Evolutionary conservation across 2,797 vertebrate genomes (phyloP).

Genomic region (Philypnodon macrostomus): DNA sequence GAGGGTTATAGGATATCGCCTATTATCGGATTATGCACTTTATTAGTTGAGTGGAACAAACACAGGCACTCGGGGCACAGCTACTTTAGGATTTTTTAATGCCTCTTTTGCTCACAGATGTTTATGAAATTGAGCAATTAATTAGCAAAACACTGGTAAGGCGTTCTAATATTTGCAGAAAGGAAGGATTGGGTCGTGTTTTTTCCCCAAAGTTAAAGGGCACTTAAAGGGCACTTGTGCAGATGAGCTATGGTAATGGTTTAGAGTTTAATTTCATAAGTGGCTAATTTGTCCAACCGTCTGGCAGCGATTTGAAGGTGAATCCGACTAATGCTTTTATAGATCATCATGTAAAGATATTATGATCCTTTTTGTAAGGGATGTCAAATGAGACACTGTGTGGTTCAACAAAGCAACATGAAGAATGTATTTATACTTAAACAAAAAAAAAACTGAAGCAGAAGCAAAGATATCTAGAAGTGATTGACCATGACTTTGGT

Average conservation of each 20-base stretch:
- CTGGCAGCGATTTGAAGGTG: conserved; percentile 61
- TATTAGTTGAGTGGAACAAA: conserved; percentile 75
- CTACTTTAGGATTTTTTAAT: conserved; percentile 49
- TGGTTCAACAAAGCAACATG: neutral
- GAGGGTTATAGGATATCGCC: conserved; percentile 64
- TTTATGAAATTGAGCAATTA: conserved; percentile 47
- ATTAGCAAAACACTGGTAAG: conserved; percentile 43
- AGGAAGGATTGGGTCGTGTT: conserved; percentile 25
- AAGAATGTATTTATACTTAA: no score
- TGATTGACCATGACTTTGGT: no score
- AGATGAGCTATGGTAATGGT: conserved; percentile 64
- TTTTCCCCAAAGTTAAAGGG: conserved; percentile 54
- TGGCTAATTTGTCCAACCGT: conserved; percentile 63
- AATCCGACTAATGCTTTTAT: conserved; percentile 57
- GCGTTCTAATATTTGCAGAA: conserved; percentile 34
- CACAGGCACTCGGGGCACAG: conserved; percentile 64
- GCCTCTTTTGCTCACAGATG: conserved; percentile 39
- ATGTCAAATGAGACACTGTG: neutral
- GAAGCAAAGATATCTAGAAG: no score
- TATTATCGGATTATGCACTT: conserved; percentile 74
- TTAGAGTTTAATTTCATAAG: conserved; percentile 67
- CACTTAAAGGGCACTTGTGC: conserved; percentile 48
- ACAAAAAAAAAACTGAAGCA: no score
- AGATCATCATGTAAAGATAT: conserved; percentile 48
- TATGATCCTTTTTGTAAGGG: conserved; percentile 28